phyloP scores from a whole-genome alignment of 2,113 vertebrate genomes.

The Mola mola region DNA sequence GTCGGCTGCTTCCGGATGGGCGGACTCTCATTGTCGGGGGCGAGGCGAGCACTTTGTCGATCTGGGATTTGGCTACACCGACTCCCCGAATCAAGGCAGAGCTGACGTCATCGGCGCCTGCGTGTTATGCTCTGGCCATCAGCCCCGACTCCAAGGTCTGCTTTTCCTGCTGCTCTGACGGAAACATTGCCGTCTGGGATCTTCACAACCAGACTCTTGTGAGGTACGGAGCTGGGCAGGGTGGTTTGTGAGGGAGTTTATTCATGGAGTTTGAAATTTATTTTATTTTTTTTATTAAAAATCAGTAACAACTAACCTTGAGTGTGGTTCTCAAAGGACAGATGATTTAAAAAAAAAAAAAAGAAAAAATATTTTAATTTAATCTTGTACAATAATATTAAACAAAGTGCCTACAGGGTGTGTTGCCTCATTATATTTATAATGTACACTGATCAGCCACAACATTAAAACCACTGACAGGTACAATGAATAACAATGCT shows the following conservation, averaged over 20 bases:
- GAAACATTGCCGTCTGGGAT: constrained; percentile 97
- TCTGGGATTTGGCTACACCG: constrained; percentile 96
- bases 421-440: too few species aligned
- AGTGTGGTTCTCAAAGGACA: too few species aligned
- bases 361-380: too few species aligned
- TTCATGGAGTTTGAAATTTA: too few species aligned
- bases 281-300: too few species aligned
- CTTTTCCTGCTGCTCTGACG: constrained; percentile 97
- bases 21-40: constrained; percentile 95
- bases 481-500: too few species aligned
- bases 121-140: constrained; percentile 96
- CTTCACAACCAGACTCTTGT: constrained; percentile 97
- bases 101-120: constrained; percentile 92
- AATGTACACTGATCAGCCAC: too few species aligned
- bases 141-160: constrained; percentile 98
- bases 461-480: too few species aligned
- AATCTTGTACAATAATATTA: too few species aligned
- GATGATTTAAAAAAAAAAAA: too few species aligned
- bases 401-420: too few species aligned
- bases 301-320: too few species aligned
- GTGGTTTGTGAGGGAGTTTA: not conserved
- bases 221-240: constrained; percentile 79
- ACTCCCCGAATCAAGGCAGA: constrained; percentile 97
- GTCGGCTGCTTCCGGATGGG: constrained; percentile 93
- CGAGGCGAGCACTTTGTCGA: constrained; percentile 94